Evolutionary conservation across 2,888 invertebrate species (phyloP).

Genomic region (Lasius platythorax): DNA sequence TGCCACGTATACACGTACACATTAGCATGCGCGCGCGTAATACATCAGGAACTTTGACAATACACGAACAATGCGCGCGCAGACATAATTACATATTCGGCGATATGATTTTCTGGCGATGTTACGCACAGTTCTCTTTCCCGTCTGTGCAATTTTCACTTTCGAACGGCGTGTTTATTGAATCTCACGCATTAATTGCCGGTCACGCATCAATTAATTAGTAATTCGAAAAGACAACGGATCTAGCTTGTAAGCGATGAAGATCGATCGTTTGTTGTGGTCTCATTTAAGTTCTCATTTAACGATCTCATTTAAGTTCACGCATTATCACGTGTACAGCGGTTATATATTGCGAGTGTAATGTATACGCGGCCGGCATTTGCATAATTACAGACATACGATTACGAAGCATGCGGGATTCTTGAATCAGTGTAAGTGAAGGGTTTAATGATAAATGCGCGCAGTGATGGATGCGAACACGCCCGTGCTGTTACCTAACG

Average conservation of each 20-base stretch:
- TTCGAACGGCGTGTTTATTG: slow-evolving; percentile 18
- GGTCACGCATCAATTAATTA: background rate
- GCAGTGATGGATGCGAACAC: slow-evolving; percentile 62
- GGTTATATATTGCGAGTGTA: slow-evolving; percentile 54
- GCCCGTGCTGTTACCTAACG: slow-evolving; percentile 52
- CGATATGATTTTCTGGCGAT: slow-evolving; percentile 24
- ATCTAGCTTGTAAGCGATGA: slow-evolving; percentile 36
- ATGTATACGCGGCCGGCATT: slow-evolving; percentile 56
- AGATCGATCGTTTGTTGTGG: slow-evolving; percentile 35
- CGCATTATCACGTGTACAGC: slow-evolving; percentile 43
- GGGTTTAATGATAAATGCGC: slow-evolving; percentile 60
- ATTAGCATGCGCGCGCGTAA: background rate
- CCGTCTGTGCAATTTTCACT: slow-evolving; percentile 53
- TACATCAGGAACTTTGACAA: slow-evolving; percentile 43
- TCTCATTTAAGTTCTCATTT: slow-evolving; percentile 55
- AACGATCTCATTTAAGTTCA: slow-evolving; percentile 51
- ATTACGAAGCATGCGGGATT: slow-evolving; percentile 59
- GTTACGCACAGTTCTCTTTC: slow-evolving; percentile 33
- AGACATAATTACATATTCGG: slow-evolving; percentile 23
- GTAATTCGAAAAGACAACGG: background rate
- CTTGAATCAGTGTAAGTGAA: slow-evolving; percentile 60
- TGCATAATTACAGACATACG: slow-evolving; percentile 69
- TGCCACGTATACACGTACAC: background rate
- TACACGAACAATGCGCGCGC: slow-evolving; percentile 33
- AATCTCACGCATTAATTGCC: background rate